Evolutionary conservation across 1,140 invertebrate species (phyloP), one percentile per base, ranked within the genome.

Genomic region (Pseudoatta argentina): DNA sequence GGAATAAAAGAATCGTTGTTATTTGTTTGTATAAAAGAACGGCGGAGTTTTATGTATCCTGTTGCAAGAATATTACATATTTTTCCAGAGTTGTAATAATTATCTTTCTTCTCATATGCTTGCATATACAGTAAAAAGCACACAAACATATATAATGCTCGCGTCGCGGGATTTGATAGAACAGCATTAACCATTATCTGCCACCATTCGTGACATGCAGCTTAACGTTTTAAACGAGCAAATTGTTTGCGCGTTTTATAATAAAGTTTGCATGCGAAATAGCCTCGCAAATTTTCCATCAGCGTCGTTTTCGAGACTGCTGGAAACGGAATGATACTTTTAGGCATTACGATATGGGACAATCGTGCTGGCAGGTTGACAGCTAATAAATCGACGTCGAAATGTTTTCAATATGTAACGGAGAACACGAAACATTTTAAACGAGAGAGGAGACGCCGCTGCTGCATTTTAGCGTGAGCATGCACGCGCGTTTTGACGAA

Each of bases 351-450:
- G 67, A 83, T 79, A 79, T 59, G 55, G 69, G 55, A 83, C 79
- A 83, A 83, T 83, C 55, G 79, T 30, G 79, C 79, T 83, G 79
- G 79, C 79, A 83, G 79, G 44, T 83, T 83, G 79, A 83, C 79
- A 83, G 79, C 55, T n/a, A 83, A 83, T 83, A 83, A 83, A 83
- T 83, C 69, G 55, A 75, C 69, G 79, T 75, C 79, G 79, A 83
- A 83, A 83, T 83, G 55, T 83, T 83, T 83, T 83, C 79, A 55
- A 83, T 83, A 83, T 75, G 79, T 83, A 83, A 83, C 79, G 55
- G 79, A 83, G 79, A 82, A 82, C 53, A n/a, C 79, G 67, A 83
- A 83, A 51, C 69, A 83, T 83, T 83, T 83, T 83, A 83, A 83
- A 69, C 55, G 55, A 21, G 34, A 34, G 44, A 27, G 30, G 44